Base-by-base conservation (phyloP, 2,113 vertebrate genomes). In the Cynocephalus volans region DNA sequence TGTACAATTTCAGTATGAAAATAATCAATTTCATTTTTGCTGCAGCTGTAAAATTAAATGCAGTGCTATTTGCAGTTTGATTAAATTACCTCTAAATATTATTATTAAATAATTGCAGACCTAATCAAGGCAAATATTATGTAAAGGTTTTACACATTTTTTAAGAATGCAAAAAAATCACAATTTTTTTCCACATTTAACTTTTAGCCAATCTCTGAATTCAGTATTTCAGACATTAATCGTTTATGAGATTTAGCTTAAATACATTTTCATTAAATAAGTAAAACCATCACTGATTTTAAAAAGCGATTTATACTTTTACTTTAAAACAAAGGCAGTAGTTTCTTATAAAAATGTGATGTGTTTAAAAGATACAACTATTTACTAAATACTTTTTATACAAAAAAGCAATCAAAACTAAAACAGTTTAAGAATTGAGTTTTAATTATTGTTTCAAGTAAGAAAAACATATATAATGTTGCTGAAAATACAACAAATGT, bases 261-360 rank as follows among this genome's bases (percentile, higher is more conserved):
- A 76, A 88, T 70, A 94, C 8, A 88, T 84, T 95, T 92, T 67
- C 77, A 56, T 41, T 95, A 94, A 70, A 72, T 76, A 77, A 93
- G 33, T 88, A 87, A 88, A 87, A 36, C 21, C 64, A 60, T 79
- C 13, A 60, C 9, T 87, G 48, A 77, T 79, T 95, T 87, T 19
- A 93, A 76, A 96, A 85, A 70, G 70, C 26, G 96, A 54, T 85
- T 92, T 82, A 65, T 52, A 85, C 21, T 58, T 89, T 95, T 41
- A 41, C 31, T 79, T 94, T 90, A 82, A 80, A 54, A 65, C 15
- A 58, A 91, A 93, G 36, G n/a, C 21, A 64, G 15, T 3, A 77
- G 33, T 85, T 90, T 93, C 48, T 93, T 21, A 58, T 76, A 90
- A 95, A 96, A 80, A 56, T 85, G 7, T 86, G 52, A 10, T 87